Conservation (phyloP, 2,113 vertebrate genomes). For the Sporophila hypoxantha region DNA sequence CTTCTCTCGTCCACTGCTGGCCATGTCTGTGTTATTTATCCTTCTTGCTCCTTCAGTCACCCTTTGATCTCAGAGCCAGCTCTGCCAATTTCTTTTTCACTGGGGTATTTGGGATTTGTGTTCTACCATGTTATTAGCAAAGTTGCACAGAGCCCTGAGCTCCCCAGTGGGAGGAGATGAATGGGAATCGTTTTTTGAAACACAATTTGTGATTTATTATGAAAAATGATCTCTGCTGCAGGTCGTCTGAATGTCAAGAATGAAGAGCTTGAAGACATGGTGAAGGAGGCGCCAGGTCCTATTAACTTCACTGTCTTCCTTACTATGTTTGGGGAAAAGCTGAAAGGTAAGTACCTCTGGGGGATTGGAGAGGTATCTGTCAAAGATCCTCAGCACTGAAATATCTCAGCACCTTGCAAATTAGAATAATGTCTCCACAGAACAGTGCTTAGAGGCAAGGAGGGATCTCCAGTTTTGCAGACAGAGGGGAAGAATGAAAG, state of each 20-base stretch:
- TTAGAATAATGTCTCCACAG: slow-evolving; percentile 15
- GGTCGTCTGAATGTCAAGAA: slow-evolving; percentile 86
- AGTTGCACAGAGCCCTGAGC: slow-evolving; percentile 36
- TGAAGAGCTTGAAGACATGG: slow-evolving; percentile 87
- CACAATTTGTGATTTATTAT: slow-evolving; percentile 51
- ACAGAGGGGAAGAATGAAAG: slow-evolving; percentile 2
- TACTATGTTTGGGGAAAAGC: slow-evolving; percentile 90
- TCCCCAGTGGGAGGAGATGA: slow-evolving; percentile 43
- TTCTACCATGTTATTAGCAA: slow-evolving; percentile 35
- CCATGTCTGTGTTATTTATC: not conserved
- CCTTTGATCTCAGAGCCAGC: slow-evolving; percentile 45
- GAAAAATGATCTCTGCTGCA: slow-evolving; percentile 53
- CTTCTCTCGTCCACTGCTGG: not conserved
- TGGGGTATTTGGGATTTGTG: not conserved
- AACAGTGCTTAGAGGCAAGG: slow-evolving; percentile 42
- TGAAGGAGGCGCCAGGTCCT: slow-evolving; percentile 82
- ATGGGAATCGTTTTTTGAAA: slow-evolving; percentile 38
- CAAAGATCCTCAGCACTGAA: slow-evolving; percentile 32
- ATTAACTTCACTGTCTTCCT: slow-evolving; percentile 90
- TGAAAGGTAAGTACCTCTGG: slow-evolving; percentile 79
- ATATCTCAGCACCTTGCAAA: slow-evolving; percentile 47
- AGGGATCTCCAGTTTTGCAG: slow-evolving; percentile 31
- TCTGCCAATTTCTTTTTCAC: slow-evolving; percentile 9
- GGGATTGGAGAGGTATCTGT: slow-evolving; percentile 55
- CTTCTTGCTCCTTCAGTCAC: not conserved